Conservation (phyloP, 1,140 invertebrate genomes). For the Conus ventricosus region DNA sequence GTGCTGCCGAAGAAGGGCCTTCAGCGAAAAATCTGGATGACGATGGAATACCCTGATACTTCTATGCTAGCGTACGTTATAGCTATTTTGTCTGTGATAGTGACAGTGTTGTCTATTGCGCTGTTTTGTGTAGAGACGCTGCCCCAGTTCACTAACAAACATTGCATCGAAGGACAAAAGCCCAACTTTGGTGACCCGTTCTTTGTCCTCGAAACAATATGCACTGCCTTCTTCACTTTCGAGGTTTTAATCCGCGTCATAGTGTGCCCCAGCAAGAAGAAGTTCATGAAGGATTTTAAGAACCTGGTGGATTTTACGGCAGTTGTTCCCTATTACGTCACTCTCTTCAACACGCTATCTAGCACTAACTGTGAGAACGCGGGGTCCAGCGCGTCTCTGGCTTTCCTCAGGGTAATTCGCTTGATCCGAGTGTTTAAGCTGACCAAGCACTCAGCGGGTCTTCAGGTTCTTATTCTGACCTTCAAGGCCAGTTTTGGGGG, state of each 20-base stretch:
- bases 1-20: conserved; percentile 66
- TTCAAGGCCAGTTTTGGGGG: conserved; percentile 74
- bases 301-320: conserved; percentile 77
- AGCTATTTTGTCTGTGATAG: conserved; percentile 70
- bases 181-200: conserved; percentile 69
- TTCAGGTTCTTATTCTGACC: conserved; percentile 76
- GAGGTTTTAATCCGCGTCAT: conserved; percentile 75
- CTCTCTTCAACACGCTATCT: conserved; percentile 72
- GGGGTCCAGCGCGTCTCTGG: conserved; percentile 70
- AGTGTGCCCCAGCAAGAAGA: conserved; percentile 74
- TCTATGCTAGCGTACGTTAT: conserved; percentile 70
- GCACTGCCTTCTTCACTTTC: conserved; percentile 77
- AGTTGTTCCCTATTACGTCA: conserved; percentile 76
- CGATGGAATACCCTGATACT: conserved; percentile 74
- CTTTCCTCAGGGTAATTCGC: conserved; percentile 72
- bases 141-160: conserved; percentile 54
- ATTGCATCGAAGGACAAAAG: conserved; percentile 59
- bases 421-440: conserved; percentile 74
- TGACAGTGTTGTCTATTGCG: conserved; percentile 72
- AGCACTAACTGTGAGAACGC: conserved; percentile 72
- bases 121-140: conserved; percentile 74
- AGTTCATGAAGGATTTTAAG: conserved; percentile 76
- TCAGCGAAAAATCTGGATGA: conserved; percentile 71
- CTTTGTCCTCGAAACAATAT: conserved; percentile 73
- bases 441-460: conserved; percentile 76